Evolutionary conservation across 2,797 vertebrate genomes (phyloP).

Genomic region (Crenuchus spilurus): DNA sequence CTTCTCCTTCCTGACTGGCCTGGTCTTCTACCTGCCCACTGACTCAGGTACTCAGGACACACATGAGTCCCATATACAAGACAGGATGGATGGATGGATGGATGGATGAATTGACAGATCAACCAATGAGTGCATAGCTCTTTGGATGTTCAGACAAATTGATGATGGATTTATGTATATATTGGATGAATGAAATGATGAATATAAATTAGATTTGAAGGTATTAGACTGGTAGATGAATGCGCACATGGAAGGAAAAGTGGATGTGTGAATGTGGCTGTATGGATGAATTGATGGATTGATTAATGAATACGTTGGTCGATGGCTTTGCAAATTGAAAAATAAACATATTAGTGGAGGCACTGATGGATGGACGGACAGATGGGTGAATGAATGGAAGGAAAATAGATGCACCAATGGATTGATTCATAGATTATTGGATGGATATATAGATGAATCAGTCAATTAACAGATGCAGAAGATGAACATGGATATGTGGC

Average conservation of each 20-base stretch:
- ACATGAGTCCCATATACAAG: neutral
- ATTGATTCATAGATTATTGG: too few species aligned
- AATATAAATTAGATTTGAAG: too few species aligned
- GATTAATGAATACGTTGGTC: neutral
- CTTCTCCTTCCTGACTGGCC: conserved; percentile 92
- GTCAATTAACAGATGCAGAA: too few species aligned
- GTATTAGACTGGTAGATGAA: too few species aligned
- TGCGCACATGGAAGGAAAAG: neutral
- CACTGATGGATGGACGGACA: neutral
- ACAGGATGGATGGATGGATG: neutral
- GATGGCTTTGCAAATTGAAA: neutral
- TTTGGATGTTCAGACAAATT: too few species aligned
- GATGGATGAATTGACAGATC: neutral
- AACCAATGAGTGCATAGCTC: neutral
- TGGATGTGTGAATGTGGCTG: neutral
- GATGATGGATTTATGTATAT: neutral
- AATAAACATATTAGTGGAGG: neutral
- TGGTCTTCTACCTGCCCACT: conserved; percentile 95
- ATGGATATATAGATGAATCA: too few species aligned
- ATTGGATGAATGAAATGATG: neutral
- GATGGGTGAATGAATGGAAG: neutral
- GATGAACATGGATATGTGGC: too few species aligned
- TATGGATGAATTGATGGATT: neutral
- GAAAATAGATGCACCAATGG: too few species aligned
- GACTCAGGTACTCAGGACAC: conserved; percentile 85